phyloP scores from a whole-genome alignment of 2,797 vertebrate species.

The Chaetophractus vellerosus region DNA sequence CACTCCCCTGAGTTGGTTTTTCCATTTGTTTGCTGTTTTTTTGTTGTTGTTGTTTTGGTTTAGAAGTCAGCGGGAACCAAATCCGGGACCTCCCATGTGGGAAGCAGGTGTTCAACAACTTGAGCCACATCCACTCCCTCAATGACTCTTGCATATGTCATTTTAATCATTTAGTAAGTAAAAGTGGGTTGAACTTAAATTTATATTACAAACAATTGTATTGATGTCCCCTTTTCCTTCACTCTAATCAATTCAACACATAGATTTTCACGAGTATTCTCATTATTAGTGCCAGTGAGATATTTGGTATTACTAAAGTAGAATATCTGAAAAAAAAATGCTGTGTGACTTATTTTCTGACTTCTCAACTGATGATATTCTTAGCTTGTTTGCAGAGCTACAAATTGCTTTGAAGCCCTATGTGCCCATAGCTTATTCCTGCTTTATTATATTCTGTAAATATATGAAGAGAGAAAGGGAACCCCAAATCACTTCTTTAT shows the following conservation, averaged over 20 bases:
- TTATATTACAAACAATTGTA: background rate
- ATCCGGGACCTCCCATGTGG: too few relatives aligned
- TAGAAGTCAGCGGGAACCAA: background rate
- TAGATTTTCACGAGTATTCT: conserved; percentile 9
- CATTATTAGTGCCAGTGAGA: background rate
- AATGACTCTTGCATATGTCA: background rate
- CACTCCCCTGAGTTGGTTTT: too few relatives aligned
- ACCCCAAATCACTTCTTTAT: background rate
- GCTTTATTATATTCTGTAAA: background rate
- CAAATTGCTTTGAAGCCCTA: background rate
- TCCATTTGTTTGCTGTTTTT: too few relatives aligned
- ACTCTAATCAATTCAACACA: background rate
- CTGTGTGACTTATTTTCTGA: background rate
- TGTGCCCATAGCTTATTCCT: background rate
- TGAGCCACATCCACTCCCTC: too few relatives aligned
- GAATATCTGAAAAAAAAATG: conserved; percentile 46
- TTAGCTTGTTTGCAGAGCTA: background rate
- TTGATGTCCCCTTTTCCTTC: background rate
- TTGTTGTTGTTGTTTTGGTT: too few relatives aligned
- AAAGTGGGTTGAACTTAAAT: background rate
- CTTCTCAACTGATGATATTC: background rate
- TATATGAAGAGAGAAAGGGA: background rate
- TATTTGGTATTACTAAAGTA: conserved; percentile 25
- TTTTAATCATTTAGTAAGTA: background rate
- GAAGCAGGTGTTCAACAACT: too few relatives aligned